Evolutionary conservation across 2,113 vertebrate species (phyloP), one percentile per base, ranked within the genome.

Genomic region (Egretta garzetta): DNA sequence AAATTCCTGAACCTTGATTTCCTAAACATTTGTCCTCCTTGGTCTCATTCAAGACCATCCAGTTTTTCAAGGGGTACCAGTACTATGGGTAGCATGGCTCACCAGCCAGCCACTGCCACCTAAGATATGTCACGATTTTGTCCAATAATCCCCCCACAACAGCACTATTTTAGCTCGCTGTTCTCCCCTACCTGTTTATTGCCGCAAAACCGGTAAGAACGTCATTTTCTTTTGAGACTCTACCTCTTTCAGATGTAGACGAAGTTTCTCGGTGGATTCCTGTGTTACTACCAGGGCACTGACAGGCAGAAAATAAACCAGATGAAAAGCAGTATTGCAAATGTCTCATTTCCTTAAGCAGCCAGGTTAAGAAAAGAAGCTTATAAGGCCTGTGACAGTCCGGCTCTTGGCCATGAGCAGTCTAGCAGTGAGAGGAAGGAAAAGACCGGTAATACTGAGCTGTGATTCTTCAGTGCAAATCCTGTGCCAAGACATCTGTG

Each of bases 401-500:
- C 76, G 8, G 80, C 41, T 86, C 59, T 67, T 84, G 88, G 60
- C 75, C 59, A 11, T 39, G 63, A 91, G 75, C 45, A 79, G 68
- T 32, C 52, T 52, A 49, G 43, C 83, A 81, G 30, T 10, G 80
- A 96, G 86, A 93, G 94, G 93, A 96, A 96, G 93, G 91, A 96
- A 96, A 90, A 92, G 60, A 53, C 32, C 14, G 1, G 52, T 74
- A 93, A 85, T 76, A 67, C 4, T 26, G 89, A 95, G 68, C 73
- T 60, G 64, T 74, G 80, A 72, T 86, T 81, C 86, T 89, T 91
- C 62, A 72, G 52, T 45, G 64, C 62, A 92, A 63, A 91, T 85
- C 86, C 91, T 62, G 35, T 88, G 86, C 91, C 93, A 95, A 96
- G 83, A 86, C 94, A 92, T 92, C 90, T 95, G 86, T 92, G 90